Percentiles rank a stretch among this genome's conserved stretches.
phyloP scores from a whole-genome alignment of 1,140 invertebrate genomes.

The Hypsibius dujardini region DNA sequence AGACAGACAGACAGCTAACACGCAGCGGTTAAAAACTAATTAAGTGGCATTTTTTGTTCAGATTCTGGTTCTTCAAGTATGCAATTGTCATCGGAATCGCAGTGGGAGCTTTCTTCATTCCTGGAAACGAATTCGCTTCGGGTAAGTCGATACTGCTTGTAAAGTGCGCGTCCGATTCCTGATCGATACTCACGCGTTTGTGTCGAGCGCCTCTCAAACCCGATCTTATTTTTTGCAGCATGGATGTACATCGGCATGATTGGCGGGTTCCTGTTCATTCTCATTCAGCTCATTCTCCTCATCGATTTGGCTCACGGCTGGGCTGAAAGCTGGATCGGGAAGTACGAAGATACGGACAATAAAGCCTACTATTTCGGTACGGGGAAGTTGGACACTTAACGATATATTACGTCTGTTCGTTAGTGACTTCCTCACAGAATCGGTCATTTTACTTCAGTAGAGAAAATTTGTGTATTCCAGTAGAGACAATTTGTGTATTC shows the following conservation, averaged over 20 bases:
- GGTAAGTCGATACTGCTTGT: slow-evolving; percentile 25
- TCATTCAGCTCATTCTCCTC: slow-evolving; percentile 87
- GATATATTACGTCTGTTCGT: background rate
- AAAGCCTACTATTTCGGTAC: slow-evolving; percentile 53
- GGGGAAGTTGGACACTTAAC: slow-evolving; percentile 18
- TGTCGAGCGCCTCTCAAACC: background rate
- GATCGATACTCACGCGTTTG: background rate
- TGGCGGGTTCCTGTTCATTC: slow-evolving; percentile 84
- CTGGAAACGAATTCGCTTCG: slow-evolving; percentile 50
- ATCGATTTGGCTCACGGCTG: slow-evolving; percentile 93
- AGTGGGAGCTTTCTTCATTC: slow-evolving; percentile 92
- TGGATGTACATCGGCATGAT: slow-evolving; percentile 98
- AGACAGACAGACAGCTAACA: too few relatives aligned
- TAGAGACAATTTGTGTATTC: slow-evolving; percentile 24
- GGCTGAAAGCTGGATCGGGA: slow-evolving; percentile 81
- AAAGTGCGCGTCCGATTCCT: background rate
- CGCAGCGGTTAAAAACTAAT: too few relatives aligned
- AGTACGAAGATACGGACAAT: slow-evolving; percentile 77
- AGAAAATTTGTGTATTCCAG: too few relatives aligned
- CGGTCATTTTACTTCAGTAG: too few relatives aligned
- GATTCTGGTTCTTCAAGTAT: slow-evolving; percentile 96
- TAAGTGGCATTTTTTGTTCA: slow-evolving; percentile 31
- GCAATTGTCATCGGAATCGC: slow-evolving; percentile 76
- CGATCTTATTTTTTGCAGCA: slow-evolving; percentile 36
- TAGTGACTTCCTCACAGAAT: too few relatives aligned